These are phyloP conservation scores for Noctilio leporinus DNA, from an alignment of 2,113 vertebrate species.

Conservation along the genomic window DNA sequence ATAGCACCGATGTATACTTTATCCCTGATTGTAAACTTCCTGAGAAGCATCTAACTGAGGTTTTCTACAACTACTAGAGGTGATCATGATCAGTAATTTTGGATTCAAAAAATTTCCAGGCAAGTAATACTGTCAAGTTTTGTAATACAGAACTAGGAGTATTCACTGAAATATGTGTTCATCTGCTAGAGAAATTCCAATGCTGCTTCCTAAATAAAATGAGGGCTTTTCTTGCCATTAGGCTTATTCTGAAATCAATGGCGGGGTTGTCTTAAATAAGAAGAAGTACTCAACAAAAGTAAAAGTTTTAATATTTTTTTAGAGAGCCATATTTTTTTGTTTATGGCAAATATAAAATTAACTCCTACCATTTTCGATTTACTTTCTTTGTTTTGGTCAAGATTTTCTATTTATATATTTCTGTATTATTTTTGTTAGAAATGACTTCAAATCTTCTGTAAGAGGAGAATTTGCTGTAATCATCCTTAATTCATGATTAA, in stretches of 20 bases:
- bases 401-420: background rate
- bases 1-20: background rate
- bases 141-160: background rate
- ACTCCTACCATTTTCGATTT: background rate
- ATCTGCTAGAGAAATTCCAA: background rate
- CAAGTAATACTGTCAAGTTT: background rate
- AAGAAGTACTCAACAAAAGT: background rate
- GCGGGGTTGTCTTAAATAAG: background rate
- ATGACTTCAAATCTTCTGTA: background rate
- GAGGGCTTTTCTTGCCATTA: background rate
- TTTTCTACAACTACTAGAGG: background rate
- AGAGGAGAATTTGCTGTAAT: conserved; percentile 25
- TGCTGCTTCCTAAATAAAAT: background rate
- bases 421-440: conserved; percentile 7
- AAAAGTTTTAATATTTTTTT: background rate
- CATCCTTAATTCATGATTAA: background rate
- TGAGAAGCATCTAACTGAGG: background rate
- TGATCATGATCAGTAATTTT: background rate
- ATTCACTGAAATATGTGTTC: background rate
- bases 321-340: conserved; percentile 1
- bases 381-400: conserved; percentile 11
- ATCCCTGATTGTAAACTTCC: background rate
- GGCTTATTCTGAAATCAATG: background rate
- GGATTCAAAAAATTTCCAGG: background rate
- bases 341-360: conserved; percentile 19